A percentile compares a stretch with the other conserved stretches of the same genome.
These are phyloP conservation scores for Aphrophora alni DNA, from an alignment of 2,888 invertebrate species.

Conservation along the genomic window DNA sequence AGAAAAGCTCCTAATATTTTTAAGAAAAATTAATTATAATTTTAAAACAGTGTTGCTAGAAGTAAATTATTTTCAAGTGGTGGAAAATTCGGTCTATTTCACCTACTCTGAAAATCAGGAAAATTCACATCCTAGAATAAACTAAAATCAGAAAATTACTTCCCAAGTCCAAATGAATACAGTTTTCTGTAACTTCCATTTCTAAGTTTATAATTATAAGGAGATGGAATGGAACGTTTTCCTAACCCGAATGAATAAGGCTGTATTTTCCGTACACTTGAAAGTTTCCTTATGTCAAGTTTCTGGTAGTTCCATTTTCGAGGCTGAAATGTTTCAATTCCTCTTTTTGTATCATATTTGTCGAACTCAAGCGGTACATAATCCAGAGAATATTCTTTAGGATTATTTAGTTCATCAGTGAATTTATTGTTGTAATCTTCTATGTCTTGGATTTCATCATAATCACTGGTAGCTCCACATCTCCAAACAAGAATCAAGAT, in stretches of 20 bases:
- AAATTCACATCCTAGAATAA: too few species aligned
- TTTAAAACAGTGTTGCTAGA: too few species aligned
- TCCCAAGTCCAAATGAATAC: background rate
- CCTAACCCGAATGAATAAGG: background rate
- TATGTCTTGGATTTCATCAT: background rate
- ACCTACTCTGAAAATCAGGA: too few species aligned
- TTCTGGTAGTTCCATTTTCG: too few species aligned
- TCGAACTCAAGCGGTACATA: background rate
- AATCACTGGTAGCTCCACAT: background rate
- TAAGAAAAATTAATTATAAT: too few species aligned
- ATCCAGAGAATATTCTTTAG: background rate
- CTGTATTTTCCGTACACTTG: background rate
- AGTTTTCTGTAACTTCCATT: background rate
- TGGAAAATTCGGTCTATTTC: too few species aligned
- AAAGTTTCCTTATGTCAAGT: too few species aligned
- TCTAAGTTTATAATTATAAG: background rate
- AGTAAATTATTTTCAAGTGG: too few species aligned
- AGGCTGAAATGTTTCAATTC: too few species aligned
- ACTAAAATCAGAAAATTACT: too few species aligned
- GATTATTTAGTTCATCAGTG: background rate
- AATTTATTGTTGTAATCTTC: background rate
- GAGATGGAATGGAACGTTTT: background rate
- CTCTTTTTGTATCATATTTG: background rate
- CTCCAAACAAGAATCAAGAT: background rate
- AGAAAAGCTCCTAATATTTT: too few species aligned